Evolutionary conservation across 2,113 vertebrate species (phyloP).

Genomic region (Campylomormyrus tamandua): DNA sequence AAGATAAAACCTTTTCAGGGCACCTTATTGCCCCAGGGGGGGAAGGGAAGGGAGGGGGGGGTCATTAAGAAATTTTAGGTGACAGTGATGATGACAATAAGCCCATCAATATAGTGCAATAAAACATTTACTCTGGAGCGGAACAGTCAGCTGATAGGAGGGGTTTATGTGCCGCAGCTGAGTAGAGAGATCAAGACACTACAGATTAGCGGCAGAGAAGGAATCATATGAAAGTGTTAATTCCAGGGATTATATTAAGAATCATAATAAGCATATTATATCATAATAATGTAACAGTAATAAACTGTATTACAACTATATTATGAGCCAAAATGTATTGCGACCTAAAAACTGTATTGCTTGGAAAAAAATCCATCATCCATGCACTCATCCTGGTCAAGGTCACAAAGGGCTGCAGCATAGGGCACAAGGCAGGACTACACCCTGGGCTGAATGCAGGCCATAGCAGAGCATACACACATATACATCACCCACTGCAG

Average conservation of each 20-base stretch:
- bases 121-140: constrained; percentile 15
- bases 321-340: neutral
- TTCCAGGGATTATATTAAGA: neutral
- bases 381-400: neutral
- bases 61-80: constrained; percentile 10
- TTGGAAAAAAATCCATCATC: neutral
- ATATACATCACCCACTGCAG: neutral
- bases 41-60: constrained; percentile 3
- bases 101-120: constrained; percentile 20
- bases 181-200: neutral
- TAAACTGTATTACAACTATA: neutral
- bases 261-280: neutral
- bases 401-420: neutral
- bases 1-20: constrained; percentile 35
- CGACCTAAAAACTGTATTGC: neutral
- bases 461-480: neutral
- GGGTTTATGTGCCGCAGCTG: constrained; percentile 10
- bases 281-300: neutral
- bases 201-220: neutral
- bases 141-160: neutral
- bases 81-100: constrained; percentile 14
- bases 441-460: neutral
- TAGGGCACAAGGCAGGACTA: neutral
- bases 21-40: constrained; percentile 38
- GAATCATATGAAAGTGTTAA: neutral